Base-by-base conservation (phyloP, 2,888 invertebrate species). In the Dicyrtoma fusca region DNA sequence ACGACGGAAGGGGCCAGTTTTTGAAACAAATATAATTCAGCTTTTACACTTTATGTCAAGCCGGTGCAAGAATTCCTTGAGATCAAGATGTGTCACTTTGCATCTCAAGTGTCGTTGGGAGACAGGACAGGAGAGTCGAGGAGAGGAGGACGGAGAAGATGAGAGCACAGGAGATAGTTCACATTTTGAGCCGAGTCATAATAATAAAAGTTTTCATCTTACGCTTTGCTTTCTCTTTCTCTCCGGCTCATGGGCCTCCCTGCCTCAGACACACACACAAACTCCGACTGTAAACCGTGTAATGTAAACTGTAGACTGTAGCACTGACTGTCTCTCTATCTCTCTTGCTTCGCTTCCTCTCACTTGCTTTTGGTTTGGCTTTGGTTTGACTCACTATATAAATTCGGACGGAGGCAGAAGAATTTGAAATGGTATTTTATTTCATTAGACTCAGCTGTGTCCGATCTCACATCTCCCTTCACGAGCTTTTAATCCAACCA, bases 401-500 rank as follows among this genome's bases (percentile, higher is more conserved):
- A n/a, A n/a, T n/a, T n/a, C n/a, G n/a, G n/a, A n/a, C n/a, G n/a
- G n/a, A 34, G 3, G 49, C 4, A n/a, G 49, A 34, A 26, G 19
- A 61, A 44, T 61, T 61, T 44, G 21, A 19, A 23, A 44, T 61
- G 44, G 26, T 64, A 64, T 64, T 64, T 64, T 64, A 23, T 64
- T 64, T 64, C 49, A 64, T 64, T 64, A 64, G 64, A 64, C 64
- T 64, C 63, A 63, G 49, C 63, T 63, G 45, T 51, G 34, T 64
- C 51, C 47, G 21, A 17, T 53, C 53, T 53, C 53, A 53, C 64
- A 13, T 13, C 34, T 21, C 63, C 63, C 6, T 63, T 17, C 34
- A 26, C 62, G 19, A 14, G 44, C 49, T 49, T 49, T 17, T 49
- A 17, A 14, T 49, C 49, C 19, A 17, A 14, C 49, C 49, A 49